These are phyloP conservation scores for Bedellia somnulentella DNA, from an alignment of 2,888 invertebrate species.

Conservation along the genomic window DNA sequence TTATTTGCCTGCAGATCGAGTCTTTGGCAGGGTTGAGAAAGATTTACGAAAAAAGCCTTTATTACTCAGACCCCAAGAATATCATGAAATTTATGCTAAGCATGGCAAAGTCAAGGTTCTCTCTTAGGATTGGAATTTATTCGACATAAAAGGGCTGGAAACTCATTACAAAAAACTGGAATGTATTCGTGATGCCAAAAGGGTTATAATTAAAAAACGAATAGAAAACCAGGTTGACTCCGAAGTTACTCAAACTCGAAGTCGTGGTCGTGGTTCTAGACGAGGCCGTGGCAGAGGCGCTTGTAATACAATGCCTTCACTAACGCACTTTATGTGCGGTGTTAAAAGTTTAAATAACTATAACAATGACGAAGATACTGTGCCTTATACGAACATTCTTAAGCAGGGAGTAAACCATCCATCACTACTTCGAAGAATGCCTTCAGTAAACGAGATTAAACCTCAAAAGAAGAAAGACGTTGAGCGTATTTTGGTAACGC, in stretches of 20 bases:
- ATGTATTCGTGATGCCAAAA: constrained; percentile 6
- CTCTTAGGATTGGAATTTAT: constrained; percentile 6
- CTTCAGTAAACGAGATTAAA: constrained; percentile 9
- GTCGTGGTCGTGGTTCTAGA: constrained; percentile 6
- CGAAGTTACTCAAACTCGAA: constrained; percentile 5
- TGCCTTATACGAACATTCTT: constrained; percentile 5
- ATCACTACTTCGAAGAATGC: constrained; percentile 6
- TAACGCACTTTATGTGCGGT: constrained; percentile 8
- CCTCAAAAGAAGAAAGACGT: constrained; percentile 7
- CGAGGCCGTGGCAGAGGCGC: constrained; percentile 7
- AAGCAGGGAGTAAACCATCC: constrained; percentile 7
- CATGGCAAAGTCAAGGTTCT: constrained; percentile 8
- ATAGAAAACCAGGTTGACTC: constrained; percentile 3
- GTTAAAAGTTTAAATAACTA: constrained; percentile 5
- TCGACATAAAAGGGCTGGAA: constrained; percentile 7
- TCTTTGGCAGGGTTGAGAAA: constrained; percentile 9
- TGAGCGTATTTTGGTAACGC: constrained; percentile 5
- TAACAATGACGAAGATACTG: constrained; percentile 6
- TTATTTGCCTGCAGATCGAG: constrained; percentile 10
- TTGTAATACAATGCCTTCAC: constrained; percentile 5
- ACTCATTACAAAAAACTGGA: constrained; percentile 6
- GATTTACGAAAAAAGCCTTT: constrained; percentile 8
- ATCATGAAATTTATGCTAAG: constrained; percentile 7
- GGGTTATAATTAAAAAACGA: constrained; percentile 7
- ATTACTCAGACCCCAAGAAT: constrained; percentile 6